Base-by-base conservation (phyloP, 1,140 invertebrate species). In the Bradynema listronoti region DNA sequence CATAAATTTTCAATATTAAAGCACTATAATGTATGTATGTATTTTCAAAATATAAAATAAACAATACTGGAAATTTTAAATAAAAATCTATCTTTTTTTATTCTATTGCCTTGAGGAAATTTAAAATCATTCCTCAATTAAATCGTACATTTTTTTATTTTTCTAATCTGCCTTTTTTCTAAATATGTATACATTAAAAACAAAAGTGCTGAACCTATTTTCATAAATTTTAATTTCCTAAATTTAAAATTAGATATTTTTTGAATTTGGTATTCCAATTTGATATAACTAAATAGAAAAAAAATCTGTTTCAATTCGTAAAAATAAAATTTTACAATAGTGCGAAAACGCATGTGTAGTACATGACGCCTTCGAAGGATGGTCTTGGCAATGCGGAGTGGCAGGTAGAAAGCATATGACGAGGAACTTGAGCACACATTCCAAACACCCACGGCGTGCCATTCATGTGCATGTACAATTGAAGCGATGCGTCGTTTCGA, bases 341-440 rank as follows among this genome's bases (percentile, higher is more conserved):
- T 9, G 74, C 74, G 7, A 72, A 52, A 0, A 87, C 77, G 0
- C 85, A 81, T 4, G 82, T 79, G 75, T 86, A 87, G 67, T 89
- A 87, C 11, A 92, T 75, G 30, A 84, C 80, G 0, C 81, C 78
- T 78, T 93, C 89, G 88, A 89, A 91, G 0, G 79, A 77, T 0
- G 91, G 91, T 46, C 90, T 83, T 0, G 84, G 83, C 25, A 90
- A 75, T 4, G 84, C 82, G n/a, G 81, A 78, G 0, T 85, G 81
- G 79, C 91, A 95, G 25, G 83, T 79, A 14, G 85, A 83, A 25
- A 94, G 80, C 70, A 87, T 85, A 53, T 86, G 83, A 0, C 84
- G 80, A 0, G 91, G 89, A 47, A 94, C 79, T 4, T 86, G 89
- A 3, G 89, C 88, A 6, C 87, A 80, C 50, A 95, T 78, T 7